Conservation (phyloP, 2,888 invertebrate species). For the Biston stratarius region DNA sequence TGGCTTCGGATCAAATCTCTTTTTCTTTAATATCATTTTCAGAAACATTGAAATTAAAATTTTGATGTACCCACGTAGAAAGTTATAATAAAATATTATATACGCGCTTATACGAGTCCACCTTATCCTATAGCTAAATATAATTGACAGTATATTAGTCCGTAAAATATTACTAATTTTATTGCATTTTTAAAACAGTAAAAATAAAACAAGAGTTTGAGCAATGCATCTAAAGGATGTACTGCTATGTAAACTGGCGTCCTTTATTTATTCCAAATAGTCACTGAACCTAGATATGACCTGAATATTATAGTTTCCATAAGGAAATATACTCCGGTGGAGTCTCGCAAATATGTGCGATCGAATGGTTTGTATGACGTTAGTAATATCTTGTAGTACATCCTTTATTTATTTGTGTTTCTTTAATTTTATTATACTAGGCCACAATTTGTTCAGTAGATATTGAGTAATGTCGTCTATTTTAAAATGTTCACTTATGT, state of each 20-base stretch:
- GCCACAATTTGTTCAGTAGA: constrained; percentile 9
- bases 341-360: too few relatives aligned
- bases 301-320: too few relatives aligned
- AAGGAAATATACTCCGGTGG: too few relatives aligned
- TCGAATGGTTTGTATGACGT: too few relatives aligned
- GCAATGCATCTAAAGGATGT: constrained; percentile 11
- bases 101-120: constrained; percentile 43
- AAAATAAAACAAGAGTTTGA: constrained; percentile 18
- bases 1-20: constrained; percentile 44
- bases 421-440: neutral
- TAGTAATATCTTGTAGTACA: too few relatives aligned
- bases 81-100: constrained; percentile 35
- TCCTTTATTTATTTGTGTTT: neutral
- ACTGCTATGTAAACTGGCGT: too few relatives aligned
- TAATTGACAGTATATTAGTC: constrained; percentile 66
- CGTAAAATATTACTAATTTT: constrained; percentile 29
- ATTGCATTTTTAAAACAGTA: constrained; percentile 3
- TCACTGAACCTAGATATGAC: too few relatives aligned
- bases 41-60: neutral
- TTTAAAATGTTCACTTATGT: constrained; percentile 35
- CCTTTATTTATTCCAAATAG: too few relatives aligned
- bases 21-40: neutral
- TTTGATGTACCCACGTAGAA: constrained; percentile 35
- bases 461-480: constrained; percentile 2
- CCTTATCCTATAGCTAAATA: constrained; percentile 64